Base-by-base conservation (phyloP, 2,113 vertebrate genomes). In the Microtus oregoni region DNA sequence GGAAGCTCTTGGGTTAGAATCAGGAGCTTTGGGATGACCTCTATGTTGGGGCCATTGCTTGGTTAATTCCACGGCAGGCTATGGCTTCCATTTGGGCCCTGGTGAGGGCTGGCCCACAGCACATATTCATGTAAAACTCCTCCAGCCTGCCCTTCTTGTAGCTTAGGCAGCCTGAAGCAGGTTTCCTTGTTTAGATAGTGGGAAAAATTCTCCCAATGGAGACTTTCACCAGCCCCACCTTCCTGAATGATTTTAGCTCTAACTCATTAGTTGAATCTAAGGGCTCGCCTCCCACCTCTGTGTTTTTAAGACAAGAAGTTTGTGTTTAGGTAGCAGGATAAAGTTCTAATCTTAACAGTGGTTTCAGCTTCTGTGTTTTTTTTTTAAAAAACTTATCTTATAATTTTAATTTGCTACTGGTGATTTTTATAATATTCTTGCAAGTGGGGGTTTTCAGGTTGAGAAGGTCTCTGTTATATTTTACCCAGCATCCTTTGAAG, bases 401-500 rank as follows among this genome's bases (percentile, higher is more conserved):
- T 38, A 52, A 50, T 92, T 47, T 73, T 63, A 83, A 28, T 76
- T 68, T 73, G 68, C 35, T 44, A 78, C 22, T 68, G 22, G 19
- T 92, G 24, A 77, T 72, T 89, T 86, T 38, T 87, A 0, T 79
- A 68, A 17, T 47, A 86, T 91, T 81, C 38, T 90, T 89, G 58
- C 41, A 73, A 55, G 17, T 5, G 14, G 9, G 7, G 14, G 61
- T 35, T 89, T 26, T 81, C 0, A 26, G 13, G 87, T 93, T 94
- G 75, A 89, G 78, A 86, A 95, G 50, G 17, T 61, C 9, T 30
- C 72, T 93, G 63, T 67, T 30, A 28, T 22, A 85, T 90, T 70
- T 92, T 79, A 92, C 89, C 47, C 12, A 67, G 63, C 19, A 75
- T 94, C 81, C 73, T 88, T 90, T 65, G 72, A 72, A 28, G 11